phyloP scores from a whole-genome alignment of 2,888 invertebrate genomes.

The Acronicta psi region DNA sequence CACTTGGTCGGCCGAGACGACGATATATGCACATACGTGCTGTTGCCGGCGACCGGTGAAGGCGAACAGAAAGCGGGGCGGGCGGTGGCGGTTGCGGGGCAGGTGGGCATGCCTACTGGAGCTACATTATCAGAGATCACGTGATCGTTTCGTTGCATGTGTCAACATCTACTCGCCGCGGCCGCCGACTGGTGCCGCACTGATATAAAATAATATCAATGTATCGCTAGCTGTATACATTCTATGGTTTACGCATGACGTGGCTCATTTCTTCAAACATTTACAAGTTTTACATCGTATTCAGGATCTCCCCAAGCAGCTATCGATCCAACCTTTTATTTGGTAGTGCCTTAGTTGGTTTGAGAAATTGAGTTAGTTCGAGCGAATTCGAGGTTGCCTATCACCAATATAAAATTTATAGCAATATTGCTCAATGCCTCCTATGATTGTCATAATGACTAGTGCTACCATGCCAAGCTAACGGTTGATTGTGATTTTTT shows the following conservation, averaged over 20 bases:
- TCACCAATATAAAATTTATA: not conserved
- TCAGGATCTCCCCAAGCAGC: constrained; percentile 8
- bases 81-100: constrained; percentile 64
- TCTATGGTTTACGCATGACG: no score
- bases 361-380: no score
- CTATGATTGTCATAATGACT: not conserved
- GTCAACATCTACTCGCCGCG: constrained; percentile 61
- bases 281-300: constrained; percentile 11
- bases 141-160: constrained; percentile 67
- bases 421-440: not conserved
- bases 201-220: constrained; percentile 43
- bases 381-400: no score
- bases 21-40: constrained; percentile 67
- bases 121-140: constrained; percentile 73
- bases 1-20: constrained; percentile 79
- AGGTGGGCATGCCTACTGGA: constrained; percentile 73
- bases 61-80: constrained; percentile 63
- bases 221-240: constrained; percentile 27
- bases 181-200: constrained; percentile 47
- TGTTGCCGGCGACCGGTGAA: constrained; percentile 60
- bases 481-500: no score
- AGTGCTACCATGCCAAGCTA: no score
- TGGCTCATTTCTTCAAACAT: constrained; percentile 22
- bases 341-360: no score
- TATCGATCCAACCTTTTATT: not conserved